A percentile compares a stretch with the other conserved stretches of the same genome.
These are phyloP conservation scores for Orchestia grillus DNA, from an alignment of 1,140 invertebrate genomes.

Conservation along the genomic window DNA sequence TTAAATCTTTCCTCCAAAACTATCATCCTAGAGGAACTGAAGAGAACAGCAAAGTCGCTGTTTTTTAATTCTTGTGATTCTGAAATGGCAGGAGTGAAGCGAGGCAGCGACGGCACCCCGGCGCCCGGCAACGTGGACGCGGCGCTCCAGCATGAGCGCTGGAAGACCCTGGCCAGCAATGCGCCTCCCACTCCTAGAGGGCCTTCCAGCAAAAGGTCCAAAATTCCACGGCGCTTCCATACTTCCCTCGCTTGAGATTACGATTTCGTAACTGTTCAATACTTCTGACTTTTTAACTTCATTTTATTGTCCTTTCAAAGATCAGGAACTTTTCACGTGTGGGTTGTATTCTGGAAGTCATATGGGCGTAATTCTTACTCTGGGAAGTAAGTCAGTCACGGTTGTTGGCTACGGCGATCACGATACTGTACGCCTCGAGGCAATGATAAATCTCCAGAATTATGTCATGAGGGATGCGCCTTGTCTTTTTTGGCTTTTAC, in stretches of 20 bases:
- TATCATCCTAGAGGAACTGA: too few relatives aligned
- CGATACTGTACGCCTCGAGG: too few relatives aligned
- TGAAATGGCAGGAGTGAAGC: slow-evolving; percentile 50
- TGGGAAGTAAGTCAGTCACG: background rate
- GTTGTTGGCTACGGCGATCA: background rate
- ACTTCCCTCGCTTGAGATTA: background rate
- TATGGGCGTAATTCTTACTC: background rate
- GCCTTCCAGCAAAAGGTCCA: background rate
- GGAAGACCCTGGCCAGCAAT: background rate
- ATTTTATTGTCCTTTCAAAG: background rate
- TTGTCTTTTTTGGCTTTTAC: too few relatives aligned
- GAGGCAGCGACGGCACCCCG: slow-evolving; percentile 60
- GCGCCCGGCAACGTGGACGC: slow-evolving; percentile 22
- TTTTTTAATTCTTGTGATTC: background rate
- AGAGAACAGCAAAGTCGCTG: too few relatives aligned
- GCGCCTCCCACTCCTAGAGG: background rate
- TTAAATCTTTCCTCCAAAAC: too few relatives aligned
- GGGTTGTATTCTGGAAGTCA: background rate
- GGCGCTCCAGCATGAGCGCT: slow-evolving; percentile 21
- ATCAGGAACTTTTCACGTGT: background rate
- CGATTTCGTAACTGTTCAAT: background rate
- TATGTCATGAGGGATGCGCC: too few relatives aligned
- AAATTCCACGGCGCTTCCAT: background rate
- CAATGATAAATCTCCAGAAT: too few relatives aligned
- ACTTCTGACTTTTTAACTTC: background rate